phyloP scores from a whole-genome alignment of 2,888 invertebrate genomes.

The Orthosia incerta region DNA sequence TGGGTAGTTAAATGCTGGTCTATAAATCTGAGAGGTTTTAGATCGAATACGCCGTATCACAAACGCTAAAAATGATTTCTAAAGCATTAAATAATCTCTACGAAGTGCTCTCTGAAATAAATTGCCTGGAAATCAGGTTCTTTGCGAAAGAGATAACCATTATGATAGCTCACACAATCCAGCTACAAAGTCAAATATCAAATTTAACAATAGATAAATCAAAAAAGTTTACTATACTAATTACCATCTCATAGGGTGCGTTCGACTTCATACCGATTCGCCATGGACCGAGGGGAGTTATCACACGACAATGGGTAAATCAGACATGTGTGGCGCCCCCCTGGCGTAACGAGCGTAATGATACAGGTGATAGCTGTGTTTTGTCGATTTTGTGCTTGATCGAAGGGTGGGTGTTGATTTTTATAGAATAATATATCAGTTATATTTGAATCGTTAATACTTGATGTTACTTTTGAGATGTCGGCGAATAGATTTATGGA shows the following conservation, averaged over 20 bases:
- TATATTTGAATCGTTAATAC: too few species aligned
- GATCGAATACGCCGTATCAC: too few species aligned
- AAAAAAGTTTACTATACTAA: slow-evolving; percentile 34
- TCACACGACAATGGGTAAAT: slow-evolving; percentile 65
- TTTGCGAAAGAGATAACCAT: slow-evolving; percentile 6
- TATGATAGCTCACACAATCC: background rate
- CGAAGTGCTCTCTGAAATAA: too few species aligned
- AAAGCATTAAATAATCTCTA: background rate
- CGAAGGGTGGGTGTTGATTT: slow-evolving; percentile 17
- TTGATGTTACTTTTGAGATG: too few species aligned
- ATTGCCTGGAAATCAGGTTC: background rate
- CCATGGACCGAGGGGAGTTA: slow-evolving; percentile 62
- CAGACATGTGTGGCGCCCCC: slow-evolving; percentile 68
- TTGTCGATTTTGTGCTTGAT: slow-evolving; percentile 46
- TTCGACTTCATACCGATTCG: slow-evolving; percentile 70
- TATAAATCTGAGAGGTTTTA: too few species aligned
- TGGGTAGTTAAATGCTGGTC: too few species aligned
- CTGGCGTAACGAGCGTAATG: slow-evolving; percentile 55
- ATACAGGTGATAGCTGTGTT: slow-evolving; percentile 63
- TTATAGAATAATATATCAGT: background rate
- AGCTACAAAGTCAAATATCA: slow-evolving; percentile 30
- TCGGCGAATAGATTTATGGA: too few species aligned
- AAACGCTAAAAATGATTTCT: too few species aligned
- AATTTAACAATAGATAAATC: slow-evolving; percentile 21
- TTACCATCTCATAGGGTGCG: slow-evolving; percentile 61